Evolutionary conservation across 2,113 vertebrate species (phyloP), one percentile per base, ranked within the genome.

Genomic region (Pachyramphus minor): DNA sequence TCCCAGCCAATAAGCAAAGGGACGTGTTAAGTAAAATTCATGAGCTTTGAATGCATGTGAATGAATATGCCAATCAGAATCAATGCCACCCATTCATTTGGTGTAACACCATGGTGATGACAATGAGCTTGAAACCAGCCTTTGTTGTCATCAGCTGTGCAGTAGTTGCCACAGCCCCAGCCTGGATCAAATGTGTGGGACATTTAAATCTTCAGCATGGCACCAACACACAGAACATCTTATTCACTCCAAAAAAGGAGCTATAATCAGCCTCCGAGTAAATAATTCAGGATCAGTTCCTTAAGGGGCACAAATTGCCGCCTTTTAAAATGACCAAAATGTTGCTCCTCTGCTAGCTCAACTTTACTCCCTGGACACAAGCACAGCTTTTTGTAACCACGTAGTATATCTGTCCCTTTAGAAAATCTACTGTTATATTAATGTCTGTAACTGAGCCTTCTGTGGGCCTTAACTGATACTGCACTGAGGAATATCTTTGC

Each of bases 11-110:
- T 97, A 97, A 97, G 97, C 96, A 96, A 96, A 94, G 89, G 96
- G 95, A 98, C 91, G 92, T 97, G 97, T 97, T 97, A 98, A 98
- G 98, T 97, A 97, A 98, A 97, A 98, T 97, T 97, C 97, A 97
- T 98, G 97, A 97, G 97, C 93, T 97, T 97, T 97, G 97, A 97
- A 96, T 97, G 94, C 96, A 91, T 96, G 97, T 98, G 98, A 98
- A 98, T 97, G 97, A 97, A 97, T 97, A 97, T 98, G 97, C 98
- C 98, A 98, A 97, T 98, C 98, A 98, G 96, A 97, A 97, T 97
- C 95, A 96, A 97, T 97, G 96, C 97, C 97, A 96, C 94, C 89
- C 94, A 97, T 98, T 98, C 98, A 97, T 96, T 85, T 95, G 94
- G 89, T 96, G 85, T 95, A 97, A 97, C 97, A 96, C 98, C 97